Conservation (phyloP, 2,113 vertebrate genomes). For the Saimiri boliviensis region DNA sequence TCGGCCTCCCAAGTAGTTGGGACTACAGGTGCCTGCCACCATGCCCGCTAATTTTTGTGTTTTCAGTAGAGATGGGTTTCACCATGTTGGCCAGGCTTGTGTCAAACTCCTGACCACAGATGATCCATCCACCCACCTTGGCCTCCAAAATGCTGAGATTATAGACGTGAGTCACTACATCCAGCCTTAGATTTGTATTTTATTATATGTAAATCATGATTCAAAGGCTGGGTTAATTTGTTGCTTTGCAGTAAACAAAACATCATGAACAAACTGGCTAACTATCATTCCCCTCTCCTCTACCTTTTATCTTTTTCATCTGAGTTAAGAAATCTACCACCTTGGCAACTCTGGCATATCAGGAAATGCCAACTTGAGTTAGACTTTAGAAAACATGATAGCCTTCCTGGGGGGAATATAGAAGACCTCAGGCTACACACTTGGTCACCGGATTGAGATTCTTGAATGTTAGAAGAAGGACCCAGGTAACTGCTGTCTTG, state of each 20-base stretch:
- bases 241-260: background rate
- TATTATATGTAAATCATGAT: background rate
- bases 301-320: background rate
- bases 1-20: too few relatives aligned
- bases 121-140: too few relatives aligned
- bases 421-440: background rate
- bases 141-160: too few relatives aligned
- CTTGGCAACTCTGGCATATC: background rate
- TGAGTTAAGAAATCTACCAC: background rate
- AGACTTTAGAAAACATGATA: background rate
- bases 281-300: background rate
- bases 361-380: background rate
- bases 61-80: too few relatives aligned
- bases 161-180: fast-evolving
- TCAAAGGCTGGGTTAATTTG: background rate
- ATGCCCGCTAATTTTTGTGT: too few relatives aligned
- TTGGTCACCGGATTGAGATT: background rate
- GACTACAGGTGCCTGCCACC: too few relatives aligned
- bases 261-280: background rate
- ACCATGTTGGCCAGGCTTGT: too few relatives aligned
- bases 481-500: background rate
- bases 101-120: too few relatives aligned
- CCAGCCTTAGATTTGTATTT: background rate
- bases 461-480: background rate
- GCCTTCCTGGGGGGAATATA: background rate